A percentile compares a stretch with the other conserved stretches of the same genome.
phyloP scores from a whole-genome alignment of 1,140 invertebrate genomes.

The Protaetia brevitarsis region DNA sequence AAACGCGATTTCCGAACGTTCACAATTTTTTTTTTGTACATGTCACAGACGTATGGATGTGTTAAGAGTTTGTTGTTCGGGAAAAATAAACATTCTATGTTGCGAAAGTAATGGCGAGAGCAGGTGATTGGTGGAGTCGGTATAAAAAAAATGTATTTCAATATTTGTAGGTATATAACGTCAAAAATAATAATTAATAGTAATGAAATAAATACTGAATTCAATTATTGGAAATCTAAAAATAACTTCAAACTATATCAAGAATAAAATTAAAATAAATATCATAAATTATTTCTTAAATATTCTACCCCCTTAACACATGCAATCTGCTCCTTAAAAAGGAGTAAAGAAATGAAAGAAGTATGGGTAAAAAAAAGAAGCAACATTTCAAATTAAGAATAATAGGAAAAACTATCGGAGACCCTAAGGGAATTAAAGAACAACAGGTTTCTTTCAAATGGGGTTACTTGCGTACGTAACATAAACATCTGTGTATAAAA shows the following conservation, averaged over 20 bases:
- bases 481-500: background rate
- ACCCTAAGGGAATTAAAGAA: background rate
- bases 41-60: too few relatives aligned
- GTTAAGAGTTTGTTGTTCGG: too few relatives aligned
- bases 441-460: slow-evolving; percentile 25
- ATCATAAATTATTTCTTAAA: background rate
- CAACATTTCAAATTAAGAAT: slow-evolving; percentile 26
- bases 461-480: background rate
- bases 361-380: background rate
- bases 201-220: too few relatives aligned
- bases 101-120: too few relatives aligned
- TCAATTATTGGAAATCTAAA: too few relatives aligned
- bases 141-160: too few relatives aligned
- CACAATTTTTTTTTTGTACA: background rate
- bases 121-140: too few relatives aligned
- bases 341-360: background rate
- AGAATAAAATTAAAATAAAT: too few relatives aligned
- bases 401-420: slow-evolving; percentile 26
- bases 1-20: background rate
- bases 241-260: too few relatives aligned
- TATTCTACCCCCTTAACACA: background rate
- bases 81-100: too few relatives aligned
- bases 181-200: too few relatives aligned
- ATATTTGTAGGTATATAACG: too few relatives aligned
- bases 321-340: background rate